These are phyloP conservation scores for Carollia perspicillata DNA, from an alignment of 2,113 vertebrate species.

Conservation along the genomic window DNA sequence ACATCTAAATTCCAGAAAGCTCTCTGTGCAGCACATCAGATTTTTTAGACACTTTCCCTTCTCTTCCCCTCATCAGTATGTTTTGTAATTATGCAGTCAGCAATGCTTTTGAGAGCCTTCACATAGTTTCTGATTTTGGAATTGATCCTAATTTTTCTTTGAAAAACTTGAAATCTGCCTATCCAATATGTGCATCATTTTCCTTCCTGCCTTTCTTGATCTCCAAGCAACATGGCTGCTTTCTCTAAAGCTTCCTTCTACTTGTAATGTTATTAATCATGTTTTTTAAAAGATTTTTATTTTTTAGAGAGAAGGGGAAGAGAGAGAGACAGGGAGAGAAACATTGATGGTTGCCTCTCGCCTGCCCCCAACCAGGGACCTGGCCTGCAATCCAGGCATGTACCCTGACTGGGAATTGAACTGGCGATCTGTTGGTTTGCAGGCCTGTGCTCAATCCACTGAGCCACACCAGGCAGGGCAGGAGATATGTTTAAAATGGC, in stretches of 20 bases:
- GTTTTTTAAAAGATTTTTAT: too few species aligned
- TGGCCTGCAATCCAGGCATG: too few species aligned
- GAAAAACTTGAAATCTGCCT: conserved; percentile 62
- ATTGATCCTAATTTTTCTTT: conserved; percentile 60
- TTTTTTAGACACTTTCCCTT: conserved; percentile 44
- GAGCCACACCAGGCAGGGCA: too few species aligned
- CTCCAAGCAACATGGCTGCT: conserved; percentile 35
- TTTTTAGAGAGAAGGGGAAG: too few species aligned
- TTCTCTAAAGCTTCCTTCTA: conserved; percentile 42
- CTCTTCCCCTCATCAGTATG: conserved; percentile 30
- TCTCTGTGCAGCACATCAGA: conserved; percentile 40
- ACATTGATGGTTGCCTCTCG: too few species aligned
- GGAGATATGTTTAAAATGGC: conserved; percentile 19
- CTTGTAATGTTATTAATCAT: background rate
- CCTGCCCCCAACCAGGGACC: too few species aligned
- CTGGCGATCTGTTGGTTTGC: too few species aligned
- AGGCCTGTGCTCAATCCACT: too few species aligned
- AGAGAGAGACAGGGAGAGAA: too few species aligned
- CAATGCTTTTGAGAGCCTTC: conserved; percentile 40
- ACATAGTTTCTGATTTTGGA: conserved; percentile 57
- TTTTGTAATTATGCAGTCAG: conserved; percentile 52
- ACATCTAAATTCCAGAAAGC: conserved; percentile 62
- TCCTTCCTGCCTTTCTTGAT: conserved; percentile 41
- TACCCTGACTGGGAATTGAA: too few species aligned
- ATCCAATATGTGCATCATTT: conserved; percentile 50